Evolutionary conservation across 1,140 invertebrate species (phyloP).

Genomic region (Copidosoma floridanum): DNA sequence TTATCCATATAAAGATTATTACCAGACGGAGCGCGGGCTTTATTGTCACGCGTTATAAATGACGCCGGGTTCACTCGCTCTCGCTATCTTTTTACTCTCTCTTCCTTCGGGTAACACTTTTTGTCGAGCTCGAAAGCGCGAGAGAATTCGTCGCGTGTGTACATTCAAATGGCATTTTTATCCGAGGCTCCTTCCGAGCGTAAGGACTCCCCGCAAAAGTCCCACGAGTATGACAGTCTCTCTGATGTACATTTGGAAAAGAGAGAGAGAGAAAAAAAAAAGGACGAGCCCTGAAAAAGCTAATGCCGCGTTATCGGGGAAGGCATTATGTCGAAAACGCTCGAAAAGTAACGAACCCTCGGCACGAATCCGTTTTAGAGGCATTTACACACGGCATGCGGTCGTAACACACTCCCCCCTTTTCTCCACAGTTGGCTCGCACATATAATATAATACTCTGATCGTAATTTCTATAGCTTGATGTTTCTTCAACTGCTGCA

Average conservation of each 20-base stretch:
- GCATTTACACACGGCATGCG: conserved; percentile 39
- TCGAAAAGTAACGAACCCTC: conserved; percentile 46
- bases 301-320: conserved; percentile 48
- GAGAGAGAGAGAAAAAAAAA: background rate
- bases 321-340: conserved; percentile 45
- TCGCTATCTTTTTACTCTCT: background rate
- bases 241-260: background rate
- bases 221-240: conserved; percentile 8
- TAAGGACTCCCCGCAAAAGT: conserved; percentile 45
- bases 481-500: no score
- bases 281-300: conserved; percentile 32
- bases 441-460: no score
- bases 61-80: conserved; percentile 39
- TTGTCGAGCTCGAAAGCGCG: background rate
- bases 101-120: background rate
- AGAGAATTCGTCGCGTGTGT: conserved; percentile 44
- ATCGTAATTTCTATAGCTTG: conserved; percentile 27
- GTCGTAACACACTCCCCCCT: conserved; percentile 38
- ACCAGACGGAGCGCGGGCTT: conserved; percentile 44
- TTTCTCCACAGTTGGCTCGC: no score
- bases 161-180: conserved; percentile 58
- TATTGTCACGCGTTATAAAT: conserved; percentile 58
- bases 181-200: conserved; percentile 49
- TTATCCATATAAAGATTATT: conserved; percentile 54
- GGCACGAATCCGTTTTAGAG: conserved; percentile 44